Conservation (phyloP, 2,113 vertebrate species). For the Rana temporaria region DNA sequence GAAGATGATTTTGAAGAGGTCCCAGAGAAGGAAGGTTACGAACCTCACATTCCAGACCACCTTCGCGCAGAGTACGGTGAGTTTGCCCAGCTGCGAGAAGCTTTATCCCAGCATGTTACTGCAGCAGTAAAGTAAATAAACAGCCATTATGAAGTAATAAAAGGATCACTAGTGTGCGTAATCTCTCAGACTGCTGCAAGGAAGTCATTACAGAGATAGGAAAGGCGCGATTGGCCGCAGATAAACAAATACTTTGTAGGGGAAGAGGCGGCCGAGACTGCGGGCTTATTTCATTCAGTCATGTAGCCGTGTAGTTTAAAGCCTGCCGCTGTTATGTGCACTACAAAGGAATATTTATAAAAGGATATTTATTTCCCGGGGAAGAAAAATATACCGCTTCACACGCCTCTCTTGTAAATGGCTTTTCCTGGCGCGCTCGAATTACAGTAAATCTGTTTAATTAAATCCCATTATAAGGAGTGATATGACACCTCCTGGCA, state of each 20-base stretch:
- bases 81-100: constrained; percentile 74
- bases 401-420: constrained; percentile 45
- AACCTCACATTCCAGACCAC: constrained; percentile 87
- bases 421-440: neutral
- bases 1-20: constrained; percentile 92
- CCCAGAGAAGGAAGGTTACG: constrained; percentile 94
- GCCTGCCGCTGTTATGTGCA: constrained; percentile 9
- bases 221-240: constrained; percentile 59
- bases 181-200: constrained; percentile 69
- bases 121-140: constrained; percentile 71
- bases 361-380: constrained; percentile 29
- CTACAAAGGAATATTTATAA: constrained; percentile 51
- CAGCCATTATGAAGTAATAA: constrained; percentile 74
- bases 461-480: constrained; percentile 50
- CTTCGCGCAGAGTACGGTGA: constrained; percentile 87
- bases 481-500: constrained; percentile 29
- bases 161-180: constrained; percentile 70
- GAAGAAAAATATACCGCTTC: constrained; percentile 30
- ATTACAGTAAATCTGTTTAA: constrained; percentile 57
- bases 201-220: constrained; percentile 68
- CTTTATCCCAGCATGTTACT: constrained; percentile 64
- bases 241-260: constrained; percentile 69
- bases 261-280: constrained; percentile 51
- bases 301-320: constrained; percentile 53
- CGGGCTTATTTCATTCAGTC: constrained; percentile 63